Evolutionary conservation across 2,113 vertebrate species (phyloP).

Genomic region (Donacobius atricapilla): DNA sequence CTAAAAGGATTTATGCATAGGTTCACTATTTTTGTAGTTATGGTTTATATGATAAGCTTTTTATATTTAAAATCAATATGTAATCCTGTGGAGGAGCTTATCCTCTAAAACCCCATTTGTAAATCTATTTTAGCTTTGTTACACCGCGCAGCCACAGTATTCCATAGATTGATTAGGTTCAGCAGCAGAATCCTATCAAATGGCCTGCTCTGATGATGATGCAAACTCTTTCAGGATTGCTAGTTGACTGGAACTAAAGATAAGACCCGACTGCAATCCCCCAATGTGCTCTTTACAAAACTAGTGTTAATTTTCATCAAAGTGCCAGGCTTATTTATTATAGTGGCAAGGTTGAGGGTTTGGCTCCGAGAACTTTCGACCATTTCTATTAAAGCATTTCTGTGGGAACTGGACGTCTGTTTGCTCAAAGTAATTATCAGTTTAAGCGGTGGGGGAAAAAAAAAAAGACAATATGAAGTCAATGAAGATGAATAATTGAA

Average conservation of each 20-base stretch:
- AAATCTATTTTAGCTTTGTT: slow-evolving; percentile 99
- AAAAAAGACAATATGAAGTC: slow-evolving; percentile 5
- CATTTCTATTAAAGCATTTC: slow-evolving; percentile 66
- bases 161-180: slow-evolving; percentile 98
- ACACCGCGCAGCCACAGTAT: slow-evolving; percentile 90
- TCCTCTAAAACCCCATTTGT: slow-evolving; percentile 97
- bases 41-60: slow-evolving; percentile 99
- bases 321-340: slow-evolving; percentile 74
- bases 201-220: slow-evolving; percentile 95
- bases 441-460: neutral
- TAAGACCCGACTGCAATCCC: slow-evolving; percentile 84
- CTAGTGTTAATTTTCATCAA: slow-evolving; percentile 85
- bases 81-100: slow-evolving; percentile 99
- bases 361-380: slow-evolving; percentile 69
- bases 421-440: slow-evolving; percentile 63
- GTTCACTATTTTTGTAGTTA: slow-evolving; percentile 93
- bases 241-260: slow-evolving; percentile 94
- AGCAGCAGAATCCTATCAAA: slow-evolving; percentile 94
- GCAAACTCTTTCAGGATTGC: slow-evolving; percentile 95
- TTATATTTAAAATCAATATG: slow-evolving; percentile 99
- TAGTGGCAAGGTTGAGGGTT: slow-evolving; percentile 65
- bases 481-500: slow-evolving; percentile 37
- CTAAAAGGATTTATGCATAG: slow-evolving; percentile 99
- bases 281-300: slow-evolving; percentile 84
- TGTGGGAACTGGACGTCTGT: slow-evolving; percentile 41